Evolutionary conservation across 2,113 vertebrate genomes (phyloP).

Genomic region (Aphyosemion australe): DNA sequence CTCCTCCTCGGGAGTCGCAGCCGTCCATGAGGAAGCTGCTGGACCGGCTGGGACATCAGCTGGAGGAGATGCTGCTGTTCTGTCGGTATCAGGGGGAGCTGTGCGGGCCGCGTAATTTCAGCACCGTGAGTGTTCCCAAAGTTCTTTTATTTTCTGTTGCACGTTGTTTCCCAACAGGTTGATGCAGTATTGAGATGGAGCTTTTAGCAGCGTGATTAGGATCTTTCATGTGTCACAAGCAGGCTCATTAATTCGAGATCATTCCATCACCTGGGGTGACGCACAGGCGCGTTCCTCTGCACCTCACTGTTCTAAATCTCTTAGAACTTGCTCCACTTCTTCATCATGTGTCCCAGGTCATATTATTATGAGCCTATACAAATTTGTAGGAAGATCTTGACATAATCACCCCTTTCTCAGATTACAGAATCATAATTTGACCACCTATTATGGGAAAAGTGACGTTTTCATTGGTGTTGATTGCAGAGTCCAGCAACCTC

Average conservation of each 20-base stretch:
- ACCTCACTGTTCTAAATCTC: constrained; percentile 22
- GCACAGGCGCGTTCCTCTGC: constrained; percentile 15
- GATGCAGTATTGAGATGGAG: constrained; percentile 16
- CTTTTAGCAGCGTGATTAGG: background rate
- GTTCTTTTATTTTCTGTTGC: constrained; percentile 5
- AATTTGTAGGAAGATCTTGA: too few relatives aligned
- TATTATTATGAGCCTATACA: too few relatives aligned
- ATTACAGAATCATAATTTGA: constrained; percentile 6
- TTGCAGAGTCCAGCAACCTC: constrained; percentile 3
- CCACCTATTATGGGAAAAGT: background rate
- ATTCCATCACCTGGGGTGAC: background rate
- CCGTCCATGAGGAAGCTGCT: constrained; percentile 79
- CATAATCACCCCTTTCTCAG: too few relatives aligned
- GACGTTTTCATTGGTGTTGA: background rate
- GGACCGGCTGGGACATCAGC: constrained; percentile 83
- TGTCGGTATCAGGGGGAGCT: constrained; percentile 82
- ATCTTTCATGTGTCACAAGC: background rate
- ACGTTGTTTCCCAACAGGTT: constrained; percentile 36
- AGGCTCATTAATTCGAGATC: constrained; percentile 35
- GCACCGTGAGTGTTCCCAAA: constrained; percentile 80
- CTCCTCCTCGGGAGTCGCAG: constrained; percentile 80
- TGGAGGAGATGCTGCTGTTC: constrained; percentile 85
- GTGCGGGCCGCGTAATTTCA: constrained; percentile 85
- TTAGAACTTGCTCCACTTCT: background rate
- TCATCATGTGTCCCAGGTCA: background rate